Evolutionary conservation across 2,888 invertebrate genomes (phyloP), one percentile per base, ranked within the genome.

Genomic region (Pyrrhosoma nymphula): DNA sequence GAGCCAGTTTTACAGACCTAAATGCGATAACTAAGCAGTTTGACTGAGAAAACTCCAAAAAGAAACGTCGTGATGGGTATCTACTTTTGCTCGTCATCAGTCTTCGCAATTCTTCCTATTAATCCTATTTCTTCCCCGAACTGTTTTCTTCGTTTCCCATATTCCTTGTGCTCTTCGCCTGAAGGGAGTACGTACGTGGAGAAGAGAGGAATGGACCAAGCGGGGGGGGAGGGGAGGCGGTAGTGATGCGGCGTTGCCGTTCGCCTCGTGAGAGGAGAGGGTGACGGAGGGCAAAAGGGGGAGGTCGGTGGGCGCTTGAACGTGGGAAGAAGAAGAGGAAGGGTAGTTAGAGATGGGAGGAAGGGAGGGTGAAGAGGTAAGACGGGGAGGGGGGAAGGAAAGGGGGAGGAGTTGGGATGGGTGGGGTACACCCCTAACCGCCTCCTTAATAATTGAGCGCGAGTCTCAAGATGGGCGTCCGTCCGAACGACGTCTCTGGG

Each of bases 371-470:
- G n/a, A n/a, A n/a, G n/a, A n/a, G n/a, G n/a, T n/a, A n/a, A n/a
- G n/a, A n/a, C n/a, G n/a, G n/a, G 60, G 0, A 6, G n/a, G 0
- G 23, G 56, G 6, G 18, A 56, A 26, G 20, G 18, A 12, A 23
- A 30, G 1, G 90, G 16, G 60, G 26, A 63, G 39, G 23, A 18
- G 69, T 26, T 10, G 69, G 26, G 69, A 0, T 23, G 23, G 88
- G 88, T 88, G 88, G 56, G 91, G n/a, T n/a, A 39, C 69, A 69
- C 75, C 47, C 26, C 69, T 93, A 75, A 93, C 69, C 93, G 35
- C 75, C 39, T 93, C 93, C 93, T 93, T 93, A 93, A 93, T 93
- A 93, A 93, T 93, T 93, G 93, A 93, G 39, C 93, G 93, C n/a
- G 75, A 47, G 60, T 56, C 91, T 18, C 91, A 39, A 69, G 93